phyloP scores from a whole-genome alignment of 2,113 vertebrate genomes.

The Upupa epops region DNA sequence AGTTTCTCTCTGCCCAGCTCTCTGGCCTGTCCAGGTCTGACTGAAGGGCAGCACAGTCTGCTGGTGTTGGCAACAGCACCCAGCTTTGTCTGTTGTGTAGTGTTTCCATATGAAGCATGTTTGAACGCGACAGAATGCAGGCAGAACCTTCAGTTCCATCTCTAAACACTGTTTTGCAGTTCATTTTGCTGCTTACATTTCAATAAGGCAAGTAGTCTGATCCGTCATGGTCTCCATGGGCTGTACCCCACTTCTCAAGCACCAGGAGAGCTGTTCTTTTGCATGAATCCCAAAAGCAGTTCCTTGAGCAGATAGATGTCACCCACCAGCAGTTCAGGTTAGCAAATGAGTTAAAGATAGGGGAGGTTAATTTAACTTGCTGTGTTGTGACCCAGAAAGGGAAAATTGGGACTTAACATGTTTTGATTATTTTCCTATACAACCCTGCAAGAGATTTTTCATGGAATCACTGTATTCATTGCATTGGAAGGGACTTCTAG shows the following conservation, averaged over 20 bases:
- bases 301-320: background rate
- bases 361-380: background rate
- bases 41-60: too few relatives aligned
- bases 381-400: background rate
- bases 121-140: background rate
- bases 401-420: background rate
- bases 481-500: too few relatives aligned
- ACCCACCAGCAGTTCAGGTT: background rate
- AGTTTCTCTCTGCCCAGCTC: too few relatives aligned
- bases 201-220: background rate
- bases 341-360: background rate
- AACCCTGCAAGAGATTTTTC: background rate
- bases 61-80: too few relatives aligned
- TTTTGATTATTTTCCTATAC: background rate
- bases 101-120: background rate
- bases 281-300: background rate
- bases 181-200: background rate
- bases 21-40: too few relatives aligned
- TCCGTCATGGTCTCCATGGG: accelerated
- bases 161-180: background rate
- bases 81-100: background rate
- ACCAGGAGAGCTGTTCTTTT: background rate
- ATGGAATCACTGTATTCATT: too few relatives aligned
- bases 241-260: background rate
- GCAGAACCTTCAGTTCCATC: background rate